phyloP scores from a whole-genome alignment of 1,140 invertebrate genomes.

The Drosophila miranda region DNA sequence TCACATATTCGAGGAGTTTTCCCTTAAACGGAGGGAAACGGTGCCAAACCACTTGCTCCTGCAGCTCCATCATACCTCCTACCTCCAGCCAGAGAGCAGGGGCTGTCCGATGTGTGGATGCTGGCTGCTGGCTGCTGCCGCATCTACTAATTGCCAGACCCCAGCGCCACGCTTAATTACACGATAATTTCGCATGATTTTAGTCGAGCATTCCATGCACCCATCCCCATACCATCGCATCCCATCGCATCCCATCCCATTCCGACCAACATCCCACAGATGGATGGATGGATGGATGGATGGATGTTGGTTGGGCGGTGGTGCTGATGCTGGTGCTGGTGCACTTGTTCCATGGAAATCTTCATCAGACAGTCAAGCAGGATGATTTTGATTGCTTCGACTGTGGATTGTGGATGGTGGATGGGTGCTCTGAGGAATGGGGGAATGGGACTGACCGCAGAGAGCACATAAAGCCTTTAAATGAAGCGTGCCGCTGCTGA shows the following conservation, averaged over 20 bases:
- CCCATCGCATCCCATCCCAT: neutral
- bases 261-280: too few relatives aligned
- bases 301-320: neutral
- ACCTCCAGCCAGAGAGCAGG: too few relatives aligned
- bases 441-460: slow-evolving; percentile 37
- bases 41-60: slow-evolving; percentile 36
- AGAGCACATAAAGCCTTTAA: slow-evolving; percentile 68
- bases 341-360: slow-evolving; percentile 59
- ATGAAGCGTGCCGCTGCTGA: slow-evolving; percentile 74
- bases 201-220: slow-evolving; percentile 27
- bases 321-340: slow-evolving; percentile 4
- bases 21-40: slow-evolving; percentile 29
- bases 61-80: neutral
- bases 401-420: too few relatives aligned
- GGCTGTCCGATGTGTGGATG: slow-evolving; percentile 2
- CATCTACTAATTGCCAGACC: slow-evolving; percentile 44
- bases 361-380: slow-evolving; percentile 8
- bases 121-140: neutral
- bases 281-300: too few relatives aligned
- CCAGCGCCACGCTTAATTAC: slow-evolving; percentile 73
- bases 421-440: too few relatives aligned
- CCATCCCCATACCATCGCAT: too few relatives aligned
- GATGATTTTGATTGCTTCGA: slow-evolving; percentile 17
- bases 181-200: slow-evolving; percentile 79
- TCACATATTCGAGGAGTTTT: too few relatives aligned